A percentile compares a stretch with the other conserved stretches of the same genome.
These are phyloP conservation scores for Allygus modestus DNA, from an alignment of 2,888 invertebrate species.

Conservation along the genomic window DNA sequence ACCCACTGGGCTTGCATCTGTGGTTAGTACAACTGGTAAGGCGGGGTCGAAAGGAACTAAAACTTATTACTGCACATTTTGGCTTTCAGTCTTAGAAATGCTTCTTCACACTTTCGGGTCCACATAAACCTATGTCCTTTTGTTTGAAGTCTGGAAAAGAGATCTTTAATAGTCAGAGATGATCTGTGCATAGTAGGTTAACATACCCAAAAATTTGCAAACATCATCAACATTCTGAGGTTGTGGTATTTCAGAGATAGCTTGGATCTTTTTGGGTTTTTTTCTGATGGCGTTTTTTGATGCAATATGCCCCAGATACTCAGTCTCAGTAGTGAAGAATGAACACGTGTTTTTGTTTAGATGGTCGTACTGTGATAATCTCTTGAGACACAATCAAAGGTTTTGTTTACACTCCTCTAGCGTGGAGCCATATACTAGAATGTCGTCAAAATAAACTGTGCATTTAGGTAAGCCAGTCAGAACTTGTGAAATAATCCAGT, in stretches of 20 bases:
- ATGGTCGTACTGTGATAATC: conserved; percentile 42
- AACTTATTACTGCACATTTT: conserved; percentile 67
- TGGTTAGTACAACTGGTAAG: not conserved
- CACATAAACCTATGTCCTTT: conserved; percentile 65
- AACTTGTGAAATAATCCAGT: conserved; percentile 63
- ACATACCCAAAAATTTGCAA: conserved; percentile 66
- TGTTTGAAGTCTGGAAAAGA: conserved; percentile 65
- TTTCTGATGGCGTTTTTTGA: conserved; percentile 63
- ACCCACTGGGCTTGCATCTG: not conserved
- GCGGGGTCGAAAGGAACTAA: conserved; percentile 67
- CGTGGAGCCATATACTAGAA: conserved; percentile 66
- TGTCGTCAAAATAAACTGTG: conserved; percentile 67
- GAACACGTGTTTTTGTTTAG: conserved; percentile 64
- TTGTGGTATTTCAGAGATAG: conserved; percentile 60
- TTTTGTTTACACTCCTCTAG: conserved; percentile 64
- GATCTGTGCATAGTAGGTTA: conserved; percentile 67
- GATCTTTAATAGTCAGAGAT: conserved; percentile 66
- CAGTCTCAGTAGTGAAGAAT: conserved; percentile 59
- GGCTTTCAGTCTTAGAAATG: conserved; percentile 67
- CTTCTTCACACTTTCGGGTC: conserved; percentile 65
- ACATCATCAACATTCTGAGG: conserved; percentile 64
- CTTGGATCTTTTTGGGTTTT: conserved; percentile 62
- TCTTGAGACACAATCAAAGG: conserved; percentile 34
- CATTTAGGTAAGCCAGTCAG: conserved; percentile 46
- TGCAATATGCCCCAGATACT: conserved; percentile 64